Base-by-base conservation (phyloP, 2,888 invertebrate species). In the Thecocarcelia acutangulata region DNA sequence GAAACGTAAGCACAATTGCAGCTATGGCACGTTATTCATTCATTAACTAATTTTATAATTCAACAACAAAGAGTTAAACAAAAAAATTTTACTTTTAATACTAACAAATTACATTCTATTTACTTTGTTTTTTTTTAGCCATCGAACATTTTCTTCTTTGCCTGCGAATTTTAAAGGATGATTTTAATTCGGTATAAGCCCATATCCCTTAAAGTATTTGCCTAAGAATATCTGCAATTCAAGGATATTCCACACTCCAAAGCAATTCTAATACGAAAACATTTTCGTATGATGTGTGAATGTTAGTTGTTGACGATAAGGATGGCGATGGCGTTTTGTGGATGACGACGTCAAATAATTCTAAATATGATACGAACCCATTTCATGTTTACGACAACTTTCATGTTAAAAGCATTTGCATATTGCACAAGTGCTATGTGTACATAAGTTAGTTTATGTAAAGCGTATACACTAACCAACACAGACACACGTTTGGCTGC, bases 261-360 rank as follows among this genome's bases (percentile, higher is more conserved):
- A 46, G 24, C 11, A 40, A 54, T n/a, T 56, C 33, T 17, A 68
- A 61, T 24, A 56, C 40, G 28, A 59, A 33, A 56, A 46, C 50
- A 50, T 58, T 68, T 74, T 56, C 56, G 42, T 42, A 63, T 58
- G 19, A 58, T 76, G 56, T 76, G 56, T 42, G 19, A 42, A 15
- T 63, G 40, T 21, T 56, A 21, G 4, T 28, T 19, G 68, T 33
- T 33, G 37, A n/a, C 24, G 44, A 69, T 56, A 68, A 56, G 12
- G 69, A 52, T 80, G 63, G 56, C 78, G 78, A 58, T 58, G 56
- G 44, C 73, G 74, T 64, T 73, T 44, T 68, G 50, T 74, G 54
- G 77, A 76, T 85, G 86, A 86, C 87, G 86, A 86, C 87, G 87
- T 89, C 88, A 88, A 88, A 88, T 89, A 89, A 87, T 88, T 88